Evolutionary conservation across 2,113 vertebrate species (phyloP), one percentile per base, ranked within the genome.

Genomic region (Toxotes jaculatrix): DNA sequence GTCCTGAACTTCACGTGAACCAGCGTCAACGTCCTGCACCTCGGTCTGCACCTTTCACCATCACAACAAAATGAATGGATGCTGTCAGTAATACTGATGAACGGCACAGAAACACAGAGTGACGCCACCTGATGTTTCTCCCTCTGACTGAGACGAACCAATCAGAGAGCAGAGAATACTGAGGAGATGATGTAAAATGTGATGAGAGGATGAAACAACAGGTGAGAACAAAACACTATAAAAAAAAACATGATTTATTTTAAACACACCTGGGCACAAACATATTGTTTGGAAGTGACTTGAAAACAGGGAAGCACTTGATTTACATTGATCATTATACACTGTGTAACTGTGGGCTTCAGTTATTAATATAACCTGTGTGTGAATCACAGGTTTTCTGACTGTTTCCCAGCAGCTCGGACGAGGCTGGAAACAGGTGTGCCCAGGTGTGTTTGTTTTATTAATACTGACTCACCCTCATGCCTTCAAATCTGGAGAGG

Each of bases 401-500:
- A 27, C 27, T 27, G 27, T 6, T 6, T 43, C 42, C 42, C 42
- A 43, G 42, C 11, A 12, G 49, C 8, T 6, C 3, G n/a, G 51
- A 11, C n/a, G 17, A 21, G 2, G 3, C 51, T n/a, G 19, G 9
- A 53, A 8, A 0, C n/a, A 31, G 36, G 49, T 49, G 49, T 49
- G 60, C 51, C 10, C 12, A 31, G 36, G 55, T 55, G 64, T 55
- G 82, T 70, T 43, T 12, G 19, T 2, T 27, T 23, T 1, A 0
- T 31, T 88, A 89, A 90, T 81, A 89, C 89, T 88, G 92, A 79
- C 72, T 92, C 97, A 99, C 98, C 97, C 98, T 96, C 98, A 99
- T 99, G 93, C 98, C 98, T 94, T 99, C 98, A 88, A 99, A 99
- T 69, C 98, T 95, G 86, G 98, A 99, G 88, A 99, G 87, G 16